Evolutionary conservation across 1,140 invertebrate genomes (phyloP), one percentile per base, ranked within the genome.

Genomic region (Oryzaephilus surinamensis): DNA sequence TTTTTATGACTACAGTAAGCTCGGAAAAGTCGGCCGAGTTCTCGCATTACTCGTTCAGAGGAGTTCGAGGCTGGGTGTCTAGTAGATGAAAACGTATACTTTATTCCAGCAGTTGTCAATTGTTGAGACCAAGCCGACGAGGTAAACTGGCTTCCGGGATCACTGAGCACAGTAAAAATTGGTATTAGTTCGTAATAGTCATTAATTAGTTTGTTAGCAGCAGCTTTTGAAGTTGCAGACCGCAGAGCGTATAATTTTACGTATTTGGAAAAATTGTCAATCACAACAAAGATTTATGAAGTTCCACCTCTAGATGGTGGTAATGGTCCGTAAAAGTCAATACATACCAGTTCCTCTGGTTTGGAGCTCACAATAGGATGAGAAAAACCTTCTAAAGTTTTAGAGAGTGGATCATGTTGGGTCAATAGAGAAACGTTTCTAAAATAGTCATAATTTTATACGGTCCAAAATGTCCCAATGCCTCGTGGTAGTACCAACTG

Each of bases 301-400:
- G 34, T 14, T 3, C 54, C 45, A 10, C 34, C 44, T n/a, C 31
- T 38, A 1, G 44, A 35, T 12, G 21, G 28, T 3, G 53, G 54
- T n/a, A 60, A 30, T 0, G 56, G 56, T n/a, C 57, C 56, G 41
- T 46, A 58, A 32, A 44, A 54, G 32, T 62, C 54, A 0, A 52
- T 42, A 19, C 51, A 48, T 1, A 62, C 45, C 8, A 59, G 15
- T 8, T 62, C 57, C 0, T 46, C 45, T 2, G 32, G 32, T 27
- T 46, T 29, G 11, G 39, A 23, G 0, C 45, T 15, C 3, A 51
- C n/a, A 6, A 52, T 40, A 27, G 43, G 42, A 10, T 44, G 30
- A 15, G 31, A 20, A 6, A 17, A 6, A 2, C 42, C 42, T 2
- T 3, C 2, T 2, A 29, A n/a, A 11, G 7, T 5, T 11, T 24